A percentile compares a stretch with the other conserved stretches of the same genome.
These are phyloP conservation scores for Thaumatotibia leucotreta DNA, from an alignment of 1,140 invertebrate species.

Conservation along the genomic window DNA sequence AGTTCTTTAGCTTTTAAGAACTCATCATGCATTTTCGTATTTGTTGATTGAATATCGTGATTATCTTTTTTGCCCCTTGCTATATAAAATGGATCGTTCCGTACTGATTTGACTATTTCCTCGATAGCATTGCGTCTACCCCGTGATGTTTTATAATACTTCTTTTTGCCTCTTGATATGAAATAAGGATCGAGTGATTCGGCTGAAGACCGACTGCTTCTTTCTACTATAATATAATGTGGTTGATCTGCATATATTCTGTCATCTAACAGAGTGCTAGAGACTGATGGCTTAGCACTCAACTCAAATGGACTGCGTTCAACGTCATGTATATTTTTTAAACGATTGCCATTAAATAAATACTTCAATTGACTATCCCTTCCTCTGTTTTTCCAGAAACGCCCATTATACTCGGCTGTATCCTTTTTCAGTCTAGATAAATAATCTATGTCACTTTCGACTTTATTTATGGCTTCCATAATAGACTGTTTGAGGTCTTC, in stretches of 20 bases:
- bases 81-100: conserved; percentile 68
- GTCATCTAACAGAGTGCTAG: conserved; percentile 49
- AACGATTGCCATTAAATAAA: conserved; percentile 32
- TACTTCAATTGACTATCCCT: conserved; percentile 44
- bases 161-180: conserved; percentile 62
- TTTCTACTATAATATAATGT: conserved; percentile 62
- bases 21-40: conserved; percentile 32
- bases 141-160: conserved; percentile 41
- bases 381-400: conserved; percentile 52
- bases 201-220: conserved; percentile 53
- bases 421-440: conserved; percentile 32
- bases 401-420: conserved; percentile 20
- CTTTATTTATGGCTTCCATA: conserved; percentile 38
- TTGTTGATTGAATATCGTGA: conserved; percentile 24
- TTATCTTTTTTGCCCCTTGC: conserved; percentile 60
- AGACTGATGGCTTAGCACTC: conserved; percentile 28
- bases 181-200: conserved; percentile 61
- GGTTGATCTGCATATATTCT: conserved; percentile 66
- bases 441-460: conserved; percentile 42
- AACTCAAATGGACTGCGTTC: conserved; percentile 18
- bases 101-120: conserved; percentile 60
- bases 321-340: conserved; percentile 17
- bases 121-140: conserved; percentile 58
- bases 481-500: conserved; percentile 43
- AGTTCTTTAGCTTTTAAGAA: conserved; percentile 51